phyloP scores from a whole-genome alignment of 2,113 vertebrate genomes.

The Albula glossodonta region DNA sequence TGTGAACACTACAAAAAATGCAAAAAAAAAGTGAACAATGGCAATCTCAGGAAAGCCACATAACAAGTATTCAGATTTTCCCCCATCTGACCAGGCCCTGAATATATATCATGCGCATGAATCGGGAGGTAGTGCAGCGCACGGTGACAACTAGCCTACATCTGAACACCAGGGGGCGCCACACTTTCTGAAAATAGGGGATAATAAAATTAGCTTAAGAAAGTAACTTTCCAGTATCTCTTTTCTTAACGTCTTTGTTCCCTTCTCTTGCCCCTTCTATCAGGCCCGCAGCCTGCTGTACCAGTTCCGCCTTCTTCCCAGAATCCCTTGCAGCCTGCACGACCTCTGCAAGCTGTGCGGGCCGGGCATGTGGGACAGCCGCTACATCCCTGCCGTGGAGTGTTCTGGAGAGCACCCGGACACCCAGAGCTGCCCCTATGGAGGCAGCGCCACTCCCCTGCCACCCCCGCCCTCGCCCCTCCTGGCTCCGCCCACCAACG shows the following conservation, averaged over 20 bases:
- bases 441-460: constrained; percentile 78
- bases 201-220: no score
- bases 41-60: no score
- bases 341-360: constrained; percentile 93
- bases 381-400: constrained; percentile 92
- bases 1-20: no score
- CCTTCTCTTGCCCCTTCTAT: neutral
- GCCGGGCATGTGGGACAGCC: constrained; percentile 97
- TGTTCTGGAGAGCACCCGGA: constrained; percentile 88
- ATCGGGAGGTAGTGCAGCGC: constrained; percentile 91
- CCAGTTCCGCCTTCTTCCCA: constrained; percentile 90
- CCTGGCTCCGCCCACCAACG: constrained; percentile 54
- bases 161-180: neutral
- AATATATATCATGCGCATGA: constrained; percentile 86
- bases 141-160: constrained; percentile 72
- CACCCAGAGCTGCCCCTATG: constrained; percentile 88
- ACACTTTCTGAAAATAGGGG: neutral
- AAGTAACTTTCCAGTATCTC: neutral
- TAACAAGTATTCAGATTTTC: no score
- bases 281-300: constrained; percentile 96
- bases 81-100: no score
- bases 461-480: constrained; percentile 56
- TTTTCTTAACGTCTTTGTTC: neutral
- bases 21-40: no score
- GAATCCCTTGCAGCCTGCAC: constrained; percentile 93